Conservation (phyloP, 2,797 vertebrate species). For the Bucorvus abyssinicus region DNA sequence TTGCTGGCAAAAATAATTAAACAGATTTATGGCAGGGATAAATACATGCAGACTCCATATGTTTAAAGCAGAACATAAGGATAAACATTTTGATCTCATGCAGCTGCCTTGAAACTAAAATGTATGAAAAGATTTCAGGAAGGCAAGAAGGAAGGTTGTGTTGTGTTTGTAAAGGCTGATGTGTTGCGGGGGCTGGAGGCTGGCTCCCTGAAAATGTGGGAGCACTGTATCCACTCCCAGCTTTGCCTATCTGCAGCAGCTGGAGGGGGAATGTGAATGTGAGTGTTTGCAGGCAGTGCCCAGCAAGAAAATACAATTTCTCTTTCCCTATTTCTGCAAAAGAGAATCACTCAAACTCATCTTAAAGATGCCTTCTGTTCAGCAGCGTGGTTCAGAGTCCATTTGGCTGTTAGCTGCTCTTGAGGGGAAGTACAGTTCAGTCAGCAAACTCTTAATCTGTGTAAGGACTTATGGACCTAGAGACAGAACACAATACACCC, state of each 20-base stretch:
- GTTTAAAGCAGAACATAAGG: background rate
- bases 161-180: background rate
- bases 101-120: background rate
- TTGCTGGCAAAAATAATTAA: background rate
- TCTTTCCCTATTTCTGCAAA: background rate
- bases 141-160: background rate
- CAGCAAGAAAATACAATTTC: background rate
- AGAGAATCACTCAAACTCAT: background rate
- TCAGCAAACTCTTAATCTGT: background rate
- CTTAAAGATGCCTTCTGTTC: background rate
- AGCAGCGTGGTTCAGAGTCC: background rate
- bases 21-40: background rate
- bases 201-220: background rate
- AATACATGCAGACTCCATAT: background rate
- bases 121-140: background rate
- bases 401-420: background rate
- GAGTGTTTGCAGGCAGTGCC: background rate
- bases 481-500: background rate
- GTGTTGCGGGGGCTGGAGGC: background rate
- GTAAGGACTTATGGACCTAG: background rate
- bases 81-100: background rate
- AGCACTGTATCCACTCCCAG: fast-evolving
- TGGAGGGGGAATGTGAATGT: background rate
- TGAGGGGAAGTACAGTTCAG: background rate
- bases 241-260: background rate